Percentiles rank a stretch among this genome's conserved stretches.
Evolutionary conservation across 1,140 invertebrate species (phyloP).

Genomic region (Scylla paramamosain): DNA sequence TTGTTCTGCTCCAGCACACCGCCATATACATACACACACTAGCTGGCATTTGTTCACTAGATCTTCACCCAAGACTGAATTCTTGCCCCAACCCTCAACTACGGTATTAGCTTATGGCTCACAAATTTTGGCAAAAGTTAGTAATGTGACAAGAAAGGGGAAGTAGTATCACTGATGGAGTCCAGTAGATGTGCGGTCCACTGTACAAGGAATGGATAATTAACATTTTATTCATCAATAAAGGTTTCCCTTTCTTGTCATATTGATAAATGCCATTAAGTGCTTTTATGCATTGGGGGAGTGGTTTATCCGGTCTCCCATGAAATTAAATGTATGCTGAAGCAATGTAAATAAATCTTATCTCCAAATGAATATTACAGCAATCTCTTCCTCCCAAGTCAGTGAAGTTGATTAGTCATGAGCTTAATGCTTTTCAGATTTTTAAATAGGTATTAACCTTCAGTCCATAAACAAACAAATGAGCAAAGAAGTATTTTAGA

Average conservation of each 20-base stretch:
- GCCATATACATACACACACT: conserved; percentile 63
- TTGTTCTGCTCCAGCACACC: conserved; percentile 65
- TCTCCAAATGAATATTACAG: conserved; percentile 60
- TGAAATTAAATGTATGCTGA: conserved; percentile 72
- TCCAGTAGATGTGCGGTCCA: neutral
- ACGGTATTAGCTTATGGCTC: conserved; percentile 68
- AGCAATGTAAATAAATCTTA: conserved; percentile 76
- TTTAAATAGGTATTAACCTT: neutral
- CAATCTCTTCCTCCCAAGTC: neutral
- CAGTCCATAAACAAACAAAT: neutral
- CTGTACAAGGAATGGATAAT: neutral
- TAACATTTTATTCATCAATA: neutral
- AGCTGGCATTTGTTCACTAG: conserved; percentile 59
- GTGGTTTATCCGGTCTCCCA: conserved; percentile 36
- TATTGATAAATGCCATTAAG: conserved; percentile 45
- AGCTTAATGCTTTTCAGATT: neutral
- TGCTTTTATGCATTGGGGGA: conserved; percentile 62
- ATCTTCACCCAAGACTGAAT: conserved; percentile 61
- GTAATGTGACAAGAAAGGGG: conserved; percentile 55
- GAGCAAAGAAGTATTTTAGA: too few species aligned
- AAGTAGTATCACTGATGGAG: conserved; percentile 28
- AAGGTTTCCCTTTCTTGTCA: conserved; percentile 50
- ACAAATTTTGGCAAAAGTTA: conserved; percentile 48
- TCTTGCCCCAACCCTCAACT: conserved; percentile 63
- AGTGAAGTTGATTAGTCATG: neutral